Percentiles rank a stretch among this genome's conserved stretches.
Conservation (phyloP, 2,113 vertebrate genomes). For the Noturus placidus region DNA sequence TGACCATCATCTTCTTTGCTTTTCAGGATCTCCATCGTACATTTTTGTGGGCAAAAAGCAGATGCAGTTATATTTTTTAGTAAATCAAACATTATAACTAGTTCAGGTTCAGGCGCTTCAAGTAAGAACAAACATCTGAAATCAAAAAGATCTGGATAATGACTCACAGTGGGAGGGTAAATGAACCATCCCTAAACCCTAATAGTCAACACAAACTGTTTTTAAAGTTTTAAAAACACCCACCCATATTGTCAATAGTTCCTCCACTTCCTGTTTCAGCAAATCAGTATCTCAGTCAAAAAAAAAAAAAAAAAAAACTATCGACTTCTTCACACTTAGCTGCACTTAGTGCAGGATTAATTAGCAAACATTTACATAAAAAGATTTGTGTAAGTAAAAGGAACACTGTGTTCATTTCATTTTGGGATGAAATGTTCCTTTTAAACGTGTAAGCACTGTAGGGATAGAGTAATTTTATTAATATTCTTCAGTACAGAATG, state of each 20-base stretch:
- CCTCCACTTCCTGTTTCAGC: background rate
- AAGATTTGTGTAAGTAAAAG: background rate
- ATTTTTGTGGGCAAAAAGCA: background rate
- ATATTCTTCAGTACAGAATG: background rate
- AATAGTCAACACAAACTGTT: background rate
- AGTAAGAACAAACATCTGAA: background rate
- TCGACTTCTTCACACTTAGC: background rate
- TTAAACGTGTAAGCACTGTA: background rate
- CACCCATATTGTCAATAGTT: background rate
- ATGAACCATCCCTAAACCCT: background rate
- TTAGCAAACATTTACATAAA: background rate
- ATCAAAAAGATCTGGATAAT: background rate
- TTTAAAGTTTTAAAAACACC: background rate
- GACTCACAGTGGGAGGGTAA: background rate
- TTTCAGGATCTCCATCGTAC: too few species aligned
- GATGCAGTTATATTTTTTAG: background rate
- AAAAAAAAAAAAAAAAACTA: background rate
- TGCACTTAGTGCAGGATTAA: background rate
- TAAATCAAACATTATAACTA: background rate
- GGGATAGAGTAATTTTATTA: background rate
- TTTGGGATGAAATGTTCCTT: background rate
- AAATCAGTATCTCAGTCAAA: background rate
- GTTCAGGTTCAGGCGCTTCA: background rate
- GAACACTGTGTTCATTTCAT: background rate
- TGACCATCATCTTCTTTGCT: background rate